Evolutionary conservation across 2,888 invertebrate genomes (phyloP), one percentile per base, ranked within the genome.

Genomic region (Doris montereyensis): DNA sequence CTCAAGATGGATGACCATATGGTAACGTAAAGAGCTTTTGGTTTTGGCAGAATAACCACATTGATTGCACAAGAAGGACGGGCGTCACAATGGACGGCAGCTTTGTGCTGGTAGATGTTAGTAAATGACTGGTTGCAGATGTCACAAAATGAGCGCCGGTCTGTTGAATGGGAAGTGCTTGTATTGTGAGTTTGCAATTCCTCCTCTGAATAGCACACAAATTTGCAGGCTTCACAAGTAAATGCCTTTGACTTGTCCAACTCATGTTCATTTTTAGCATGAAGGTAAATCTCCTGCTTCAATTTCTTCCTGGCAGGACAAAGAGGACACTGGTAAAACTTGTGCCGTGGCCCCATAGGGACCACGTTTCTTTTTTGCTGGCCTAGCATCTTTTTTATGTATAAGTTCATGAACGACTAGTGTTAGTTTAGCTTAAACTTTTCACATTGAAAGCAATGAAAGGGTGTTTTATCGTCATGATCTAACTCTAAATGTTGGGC

Each of bases 1-100:
- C 58, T 34, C 35, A 1, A 58, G 41, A 58, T 79, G 79, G 13
- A 75, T 79, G 0, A 65, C 24, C 28, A 58, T 35, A 21, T 79
- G 79, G 34, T 35, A 52, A 34, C 52, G 73, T 57, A 79, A 30
- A 0, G 65, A 65, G 58, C 41, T 68, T 2, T 57, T 30, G 3
- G 79, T 74, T 34, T 79, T 79, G 35, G 67, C 62, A 1, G 13
- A 28, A 58, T 67, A 70, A 35, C 70, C 70, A 35, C 79, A 79
- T 28, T 70, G 24, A 35, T 57, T 28, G 30, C 79, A 2, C 60
- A 34, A 30, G 41, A 70, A 0, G 79, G 79, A 0, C 75, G 58
- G 34, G 75, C 41, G 17, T 79, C 34, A 1, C 75, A 60, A 30
- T 79, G 79, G 34, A 13, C 24, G 2, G 21, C 2, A 2, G 75